Evolutionary conservation across 2,797 vertebrate genomes (phyloP), one percentile per base, ranked within the genome.

Genomic region (Phataginus tricuspis): DNA sequence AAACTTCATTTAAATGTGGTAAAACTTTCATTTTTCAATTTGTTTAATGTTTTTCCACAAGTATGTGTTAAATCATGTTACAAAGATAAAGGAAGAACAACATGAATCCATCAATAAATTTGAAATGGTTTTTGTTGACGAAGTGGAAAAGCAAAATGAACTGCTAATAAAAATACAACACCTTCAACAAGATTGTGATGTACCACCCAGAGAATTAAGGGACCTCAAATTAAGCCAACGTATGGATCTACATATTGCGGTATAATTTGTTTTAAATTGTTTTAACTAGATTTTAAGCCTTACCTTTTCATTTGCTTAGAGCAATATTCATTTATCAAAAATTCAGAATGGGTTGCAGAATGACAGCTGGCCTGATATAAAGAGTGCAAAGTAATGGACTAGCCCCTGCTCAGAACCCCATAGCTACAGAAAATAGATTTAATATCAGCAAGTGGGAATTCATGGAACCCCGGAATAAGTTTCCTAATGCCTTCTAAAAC

Each of bases 71-170:
- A 66, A 61, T 88, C 75, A 90, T 75, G 57, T 98, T 86, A 96
- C 80, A 63, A 19, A 98, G 95, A 94, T 91, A 97, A 98, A 96
- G 91, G 93, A 94, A 63, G 97, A 98, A 0, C 97, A 98, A 29
- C 96, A 98, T 18, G 6, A 85, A 57, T 75, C 95, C 31, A 89
- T 98, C 91, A 94, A 95, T 90, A 98, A 96, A 16, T 85, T 96
- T 71, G 95, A 98, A 93, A 95, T 74, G n/a, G 97, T 97, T 69
- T 64, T 98, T 31, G 82, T 98, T 57, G 96, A 98, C 27, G 98
- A 99, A 94, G 95, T 98, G 63, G 95, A 98, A 98, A 98, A 90
- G 63, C 98, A 98, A 88, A 92, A 94, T 78, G 96, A 98, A 63
- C 77, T 99, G 18, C 92, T 5, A 45, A 90, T 89, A 68, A 95